These are phyloP conservation scores for Spheniscus mendiculus DNA, from an alignment of 2,113 vertebrate genomes.

Conservation along the genomic window DNA sequence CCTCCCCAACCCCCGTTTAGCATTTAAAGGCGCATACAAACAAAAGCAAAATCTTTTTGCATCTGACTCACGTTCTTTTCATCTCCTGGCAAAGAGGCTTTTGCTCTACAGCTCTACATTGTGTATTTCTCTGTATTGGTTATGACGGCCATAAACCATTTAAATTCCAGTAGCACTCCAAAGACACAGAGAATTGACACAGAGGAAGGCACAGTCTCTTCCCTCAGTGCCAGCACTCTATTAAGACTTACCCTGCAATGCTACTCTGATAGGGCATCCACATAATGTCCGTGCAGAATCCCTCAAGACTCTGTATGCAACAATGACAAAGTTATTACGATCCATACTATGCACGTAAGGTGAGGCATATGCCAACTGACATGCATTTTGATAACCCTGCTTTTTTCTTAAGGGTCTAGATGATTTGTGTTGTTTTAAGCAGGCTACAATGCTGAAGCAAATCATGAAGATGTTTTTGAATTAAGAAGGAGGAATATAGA, in stretches of 20 bases:
- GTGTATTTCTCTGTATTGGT: not conserved
- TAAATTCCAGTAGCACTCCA: not conserved
- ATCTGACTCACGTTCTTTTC: not conserved
- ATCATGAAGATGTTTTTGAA: not conserved
- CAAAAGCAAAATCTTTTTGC: not conserved
- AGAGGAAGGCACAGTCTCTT: not conserved
- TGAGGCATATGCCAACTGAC: not conserved
- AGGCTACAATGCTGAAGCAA: not conserved
- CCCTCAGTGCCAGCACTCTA: not conserved
- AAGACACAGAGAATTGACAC: not conserved
- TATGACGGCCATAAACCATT: not conserved
- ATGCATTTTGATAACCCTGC: rapidly evolving
- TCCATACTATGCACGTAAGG: rapidly evolving
- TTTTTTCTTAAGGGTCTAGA: not conserved
- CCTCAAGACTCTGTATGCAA: not conserved
- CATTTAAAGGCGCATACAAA: not conserved
- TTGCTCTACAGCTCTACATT: not conserved
- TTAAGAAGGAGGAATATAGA: not conserved
- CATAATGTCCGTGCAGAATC: rapidly evolving
- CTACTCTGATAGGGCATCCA: not conserved
- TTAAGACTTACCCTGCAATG: not conserved
- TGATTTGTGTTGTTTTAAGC: not conserved
- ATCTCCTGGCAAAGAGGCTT: not conserved
- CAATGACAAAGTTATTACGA: not conserved
- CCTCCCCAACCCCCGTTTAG: rapidly evolving